Base-by-base conservation (phyloP, 35 echinoderm and acorn worm species). In the Heliocidaris tuberculata region DNA sequence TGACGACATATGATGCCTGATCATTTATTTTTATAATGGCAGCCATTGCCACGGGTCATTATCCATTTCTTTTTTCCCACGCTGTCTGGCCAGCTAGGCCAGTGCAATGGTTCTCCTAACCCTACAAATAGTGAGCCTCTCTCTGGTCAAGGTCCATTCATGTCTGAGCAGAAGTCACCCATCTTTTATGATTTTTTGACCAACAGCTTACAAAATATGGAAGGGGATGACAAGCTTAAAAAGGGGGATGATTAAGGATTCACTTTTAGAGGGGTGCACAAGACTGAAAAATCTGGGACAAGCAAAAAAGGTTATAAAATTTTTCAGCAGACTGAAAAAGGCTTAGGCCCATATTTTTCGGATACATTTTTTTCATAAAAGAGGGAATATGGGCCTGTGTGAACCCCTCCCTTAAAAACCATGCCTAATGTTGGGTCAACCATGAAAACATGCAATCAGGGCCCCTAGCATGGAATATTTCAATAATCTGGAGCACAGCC, bases 51-150 rank as follows among this genome's bases (percentile, higher is more conserved):
- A 78, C 7, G 21, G 65, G 65, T 78, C 65, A 78, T 78, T 78
- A 78, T 78, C 65, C 65, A 78, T 78, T 78, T 78, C 65, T 78
- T 78, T 78, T 78, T 78, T 78, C 65, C 65, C 65, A 78, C 65
- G 65, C 65, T 78, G 65, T 78, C 65, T 24, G 27, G 8, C 24
- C 65, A 78, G 65, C 65, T 78, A 78, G 65, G 65, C 65, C 65
- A n/a, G 65, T 24, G 6, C 52, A 56, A 56, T 15, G 7, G 52
- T 56, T 56, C 50, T 70, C n/a, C n/a, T n/a, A n/a, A n/a, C n/a
- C n/a, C n/a, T n/a, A n/a, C n/a, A n/a, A 27, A 6, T 3, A 78
- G 65, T n/a, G 65, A 78, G 65, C 8, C 27, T n/a, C 65, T 7
- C 7, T 78, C 65, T 78, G 65, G 65, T 78, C 65, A 78, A 78